Evolutionary conservation across 1,140 invertebrate genomes (phyloP), one percentile per base, ranked within the genome.

Genomic region (Vollenhovia emeryi): DNA sequence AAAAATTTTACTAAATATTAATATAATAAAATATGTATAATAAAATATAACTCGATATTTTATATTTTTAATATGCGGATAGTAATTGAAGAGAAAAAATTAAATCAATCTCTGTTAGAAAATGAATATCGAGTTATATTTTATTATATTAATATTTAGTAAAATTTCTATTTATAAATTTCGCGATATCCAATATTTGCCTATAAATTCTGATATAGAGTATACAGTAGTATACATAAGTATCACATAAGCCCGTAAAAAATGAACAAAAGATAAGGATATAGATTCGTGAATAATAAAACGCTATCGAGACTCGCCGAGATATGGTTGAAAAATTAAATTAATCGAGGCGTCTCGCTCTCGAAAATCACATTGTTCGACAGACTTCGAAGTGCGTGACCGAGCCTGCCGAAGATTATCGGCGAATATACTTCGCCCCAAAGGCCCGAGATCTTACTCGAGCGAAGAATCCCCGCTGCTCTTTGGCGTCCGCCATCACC

Each of bases 141-240:
- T 64, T 21, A 21, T 64, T n/a, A 4, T 36, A 24, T 40, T 43
- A 4, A 21, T 15, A 24, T 66, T 66, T 66, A 66, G 43, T 43
- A 40, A 43, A 15, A 66, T 33, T n/a, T 62, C 33, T 36, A 62
- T 62, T 60, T n/a, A n/a, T 57, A 59, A 59, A 59, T 64, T 36
- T 64, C 0, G n/a, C 18, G 6, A 11, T 30, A n/a, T n/a, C 13
- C 27, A 59, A 59, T 59, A 59, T 59, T n/a, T n/a, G 11, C 11
- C 24, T 55, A 24, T 3, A 3, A 55, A 55, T 24, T 4, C n/a
- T 55, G 8, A 55, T 50, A 3, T 18, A 18, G n/a, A n/a, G n/a
- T n/a, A n/a, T n/a, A n/a, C n/a, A n/a, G n/a, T n/a, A n/a, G n/a
- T n/a, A 36, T 36, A 36, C 33, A 48, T 36, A 60, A 60, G 15